These are phyloP conservation scores for Crepidodera aurea DNA, from an alignment of 2,888 invertebrate genomes.

Conservation along the genomic window DNA sequence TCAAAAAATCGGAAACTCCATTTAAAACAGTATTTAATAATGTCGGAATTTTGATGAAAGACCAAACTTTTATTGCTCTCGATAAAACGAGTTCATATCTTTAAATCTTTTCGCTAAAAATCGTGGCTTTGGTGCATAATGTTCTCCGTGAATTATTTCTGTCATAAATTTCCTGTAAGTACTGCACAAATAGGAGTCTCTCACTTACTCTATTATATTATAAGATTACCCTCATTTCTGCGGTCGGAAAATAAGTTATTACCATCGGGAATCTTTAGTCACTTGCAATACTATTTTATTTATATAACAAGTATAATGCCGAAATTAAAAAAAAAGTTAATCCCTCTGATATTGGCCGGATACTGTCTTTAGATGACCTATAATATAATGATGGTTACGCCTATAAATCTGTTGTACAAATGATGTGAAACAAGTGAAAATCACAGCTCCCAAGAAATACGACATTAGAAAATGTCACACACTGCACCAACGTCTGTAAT, in stretches of 20 bases:
- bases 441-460: too few relatives aligned
- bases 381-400: too few relatives aligned
- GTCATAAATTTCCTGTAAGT: slow-evolving; percentile 4
- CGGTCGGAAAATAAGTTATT: not conserved
- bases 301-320: too few relatives aligned
- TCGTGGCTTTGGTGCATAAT: slow-evolving; percentile 6
- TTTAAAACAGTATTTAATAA: not conserved
- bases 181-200: slow-evolving; percentile 12
- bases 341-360: too few relatives aligned
- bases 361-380: too few relatives aligned
- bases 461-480: too few relatives aligned
- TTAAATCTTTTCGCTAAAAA: slow-evolving; percentile 5
- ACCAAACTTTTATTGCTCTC: slow-evolving; percentile 16
- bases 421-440: too few relatives aligned
- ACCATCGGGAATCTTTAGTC: not conserved
- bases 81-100: slow-evolving; percentile 19
- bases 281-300: not conserved
- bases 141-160: not conserved
- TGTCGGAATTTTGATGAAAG: not conserved
- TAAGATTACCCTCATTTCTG: slow-evolving; percentile 6
- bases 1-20: too few relatives aligned
- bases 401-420: too few relatives aligned
- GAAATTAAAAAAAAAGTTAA: too few relatives aligned
- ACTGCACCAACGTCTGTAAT: too few relatives aligned
- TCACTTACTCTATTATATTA: slow-evolving; percentile 10